Evolutionary conservation across 2,797 vertebrate genomes (phyloP).

Genomic region (Smutsia gigantea): DNA sequence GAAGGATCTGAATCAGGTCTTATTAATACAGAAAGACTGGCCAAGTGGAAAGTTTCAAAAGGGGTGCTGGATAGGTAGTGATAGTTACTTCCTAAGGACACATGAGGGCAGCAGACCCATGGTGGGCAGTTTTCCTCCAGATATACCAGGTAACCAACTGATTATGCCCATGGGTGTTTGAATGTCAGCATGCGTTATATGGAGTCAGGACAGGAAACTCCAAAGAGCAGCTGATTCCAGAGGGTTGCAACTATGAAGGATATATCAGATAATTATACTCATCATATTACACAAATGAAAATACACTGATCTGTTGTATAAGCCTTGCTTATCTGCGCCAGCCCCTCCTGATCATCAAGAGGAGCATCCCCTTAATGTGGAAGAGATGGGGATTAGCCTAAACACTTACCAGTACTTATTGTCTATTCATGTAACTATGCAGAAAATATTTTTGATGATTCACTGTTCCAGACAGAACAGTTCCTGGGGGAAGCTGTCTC

Average conservation of each 20-base stretch:
- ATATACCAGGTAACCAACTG: not conserved
- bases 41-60: not conserved
- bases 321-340: not conserved
- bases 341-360: not conserved
- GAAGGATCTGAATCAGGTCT: not conserved
- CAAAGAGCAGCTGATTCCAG: not conserved
- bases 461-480: not conserved
- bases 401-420: not conserved
- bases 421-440: not conserved
- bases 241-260: not conserved
- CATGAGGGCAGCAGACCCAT: rapidly evolving
- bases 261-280: not conserved
- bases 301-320: not conserved
- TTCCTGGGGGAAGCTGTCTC: not conserved
- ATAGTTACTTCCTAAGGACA: not conserved
- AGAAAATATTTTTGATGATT: not conserved
- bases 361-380: not conserved
- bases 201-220: not conserved
- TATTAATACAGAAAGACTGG: not conserved
- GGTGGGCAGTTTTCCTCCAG: not conserved
- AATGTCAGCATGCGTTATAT: not conserved
- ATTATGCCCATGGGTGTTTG: not conserved
- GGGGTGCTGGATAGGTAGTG: rapidly evolving
- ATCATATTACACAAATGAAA: not conserved
- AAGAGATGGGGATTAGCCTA: not conserved